Base-by-base conservation (phyloP, 2,888 invertebrate species). In the Pedicia rivosa region DNA sequence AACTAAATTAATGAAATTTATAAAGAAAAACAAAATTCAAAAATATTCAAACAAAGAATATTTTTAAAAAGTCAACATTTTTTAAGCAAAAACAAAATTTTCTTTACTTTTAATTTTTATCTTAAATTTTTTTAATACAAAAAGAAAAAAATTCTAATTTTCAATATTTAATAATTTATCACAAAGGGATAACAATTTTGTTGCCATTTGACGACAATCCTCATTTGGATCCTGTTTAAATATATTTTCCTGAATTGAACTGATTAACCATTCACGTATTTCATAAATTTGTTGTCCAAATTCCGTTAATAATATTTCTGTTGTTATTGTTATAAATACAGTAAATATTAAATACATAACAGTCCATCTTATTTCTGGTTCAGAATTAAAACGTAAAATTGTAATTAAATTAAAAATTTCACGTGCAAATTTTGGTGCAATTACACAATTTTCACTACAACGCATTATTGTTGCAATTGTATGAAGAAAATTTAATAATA, bases 371-470 rank as follows among this genome's bases (percentile, higher is more conserved):
- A 86, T 70, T 46, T 71, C 72, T 0, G 74, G 66, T 38, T 83
- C 77, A 0, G 66, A 57, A 25, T 77, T 74, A 48, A 73, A 78
- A 27, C 78, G 63, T 46, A 83, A 57, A 37, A 69, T 70, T 55
- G 76, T 67, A 9, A 73, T 65, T 42, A 84, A 65, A 43, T 74
- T 73, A 1, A 84, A 61, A 2, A 79, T 62, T 49, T 83, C 83
- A 42, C 68, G 68, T 1, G 74, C 74, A 62, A 86, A 79, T 42
- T 68, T 66, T 0, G 70, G 56, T 8, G 72, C 67, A 24, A 70
- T 59, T 0, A 71, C 62, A 44, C 77, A 77, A 55, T 86, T 81
- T 44, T 75, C 70, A 0, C 81, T 67, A 1, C 74, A 70, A 35
- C 72, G 56, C 47, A 82, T 64, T 2, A 87, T 61, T 15, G 72